These are phyloP conservation scores for Phaethornis superciliosus DNA, from an alignment of 2,113 vertebrate species.

Conservation along the genomic window DNA sequence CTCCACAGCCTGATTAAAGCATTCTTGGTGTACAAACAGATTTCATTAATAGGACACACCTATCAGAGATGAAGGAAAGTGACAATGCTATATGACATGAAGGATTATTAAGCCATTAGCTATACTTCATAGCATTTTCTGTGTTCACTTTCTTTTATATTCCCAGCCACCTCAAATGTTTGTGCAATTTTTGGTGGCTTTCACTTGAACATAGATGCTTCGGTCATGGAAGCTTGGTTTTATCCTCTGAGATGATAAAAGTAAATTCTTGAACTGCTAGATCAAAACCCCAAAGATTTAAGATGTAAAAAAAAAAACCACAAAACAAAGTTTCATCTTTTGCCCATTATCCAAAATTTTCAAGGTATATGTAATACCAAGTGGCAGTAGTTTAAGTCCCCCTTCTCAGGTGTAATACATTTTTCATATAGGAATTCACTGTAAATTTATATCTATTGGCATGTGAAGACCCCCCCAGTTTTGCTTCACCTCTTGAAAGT, in stretches of 20 bases:
- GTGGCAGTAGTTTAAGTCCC: background rate
- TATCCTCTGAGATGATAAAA: background rate
- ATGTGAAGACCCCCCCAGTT: background rate
- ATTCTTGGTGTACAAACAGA: background rate
- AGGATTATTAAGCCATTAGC: background rate
- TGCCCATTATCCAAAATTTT: background rate
- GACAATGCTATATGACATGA: background rate
- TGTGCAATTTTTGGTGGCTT: background rate
- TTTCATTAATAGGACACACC: background rate
- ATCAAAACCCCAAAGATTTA: background rate
- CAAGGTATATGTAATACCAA: background rate
- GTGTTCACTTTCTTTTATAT: background rate
- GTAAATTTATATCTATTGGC: background rate
- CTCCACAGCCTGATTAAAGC: background rate
- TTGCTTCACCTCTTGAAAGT: background rate
- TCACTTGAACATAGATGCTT: background rate
- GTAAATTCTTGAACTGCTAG: background rate
- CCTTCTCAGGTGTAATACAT: background rate
- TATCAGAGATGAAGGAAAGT: background rate
- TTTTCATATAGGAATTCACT: background rate
- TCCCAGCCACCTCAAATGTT: background rate
- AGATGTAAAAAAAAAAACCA: background rate
- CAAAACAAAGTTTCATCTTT: background rate
- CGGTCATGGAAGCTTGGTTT: background rate
- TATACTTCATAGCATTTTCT: background rate